These are phyloP conservation scores for Spialia ferax DNA, from an alignment of 2,888 invertebrate genomes.

Conservation along the genomic window DNA sequence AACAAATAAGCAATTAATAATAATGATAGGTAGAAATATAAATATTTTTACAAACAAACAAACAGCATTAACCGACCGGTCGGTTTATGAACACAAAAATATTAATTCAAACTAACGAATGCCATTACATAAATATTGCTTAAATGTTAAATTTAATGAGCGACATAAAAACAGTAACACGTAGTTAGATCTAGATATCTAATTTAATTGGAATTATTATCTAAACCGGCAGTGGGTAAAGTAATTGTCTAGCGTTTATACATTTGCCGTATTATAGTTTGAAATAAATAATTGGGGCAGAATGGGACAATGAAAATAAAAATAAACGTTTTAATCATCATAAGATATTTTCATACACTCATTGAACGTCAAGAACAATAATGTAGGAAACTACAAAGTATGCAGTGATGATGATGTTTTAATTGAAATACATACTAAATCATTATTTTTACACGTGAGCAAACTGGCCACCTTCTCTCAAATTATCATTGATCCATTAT, in stretches of 20 bases:
- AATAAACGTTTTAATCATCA: too few relatives aligned
- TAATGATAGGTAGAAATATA: not conserved
- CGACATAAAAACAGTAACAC: conserved; percentile 35
- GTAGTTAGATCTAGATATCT: conserved; percentile 25
- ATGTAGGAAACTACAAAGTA: not conserved
- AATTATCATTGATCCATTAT: too few relatives aligned
- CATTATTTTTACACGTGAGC: too few relatives aligned
- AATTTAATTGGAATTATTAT: conserved; percentile 31
- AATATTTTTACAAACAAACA: not conserved
- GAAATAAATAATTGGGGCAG: not conserved
- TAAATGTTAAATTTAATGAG: conserved; percentile 41
- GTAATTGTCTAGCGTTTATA: conserved; percentile 71
- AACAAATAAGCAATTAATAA: not conserved
- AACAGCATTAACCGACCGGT: conserved; percentile 1
- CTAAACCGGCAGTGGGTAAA: conserved; percentile 60
- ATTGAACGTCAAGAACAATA: too few relatives aligned
- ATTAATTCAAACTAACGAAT: conserved; percentile 17
- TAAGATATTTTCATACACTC: too few relatives aligned
- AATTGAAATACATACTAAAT: too few relatives aligned
- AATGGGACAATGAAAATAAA: too few relatives aligned
- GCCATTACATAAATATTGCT: conserved; percentile 30
- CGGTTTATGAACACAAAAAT: conserved; percentile 21
- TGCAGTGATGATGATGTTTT: not conserved
- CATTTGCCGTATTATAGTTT: conserved; percentile 69
- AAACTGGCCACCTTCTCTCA: too few relatives aligned